Conservation (phyloP, 1,140 invertebrate genomes). For the Zaprionus camerounensis region DNA sequence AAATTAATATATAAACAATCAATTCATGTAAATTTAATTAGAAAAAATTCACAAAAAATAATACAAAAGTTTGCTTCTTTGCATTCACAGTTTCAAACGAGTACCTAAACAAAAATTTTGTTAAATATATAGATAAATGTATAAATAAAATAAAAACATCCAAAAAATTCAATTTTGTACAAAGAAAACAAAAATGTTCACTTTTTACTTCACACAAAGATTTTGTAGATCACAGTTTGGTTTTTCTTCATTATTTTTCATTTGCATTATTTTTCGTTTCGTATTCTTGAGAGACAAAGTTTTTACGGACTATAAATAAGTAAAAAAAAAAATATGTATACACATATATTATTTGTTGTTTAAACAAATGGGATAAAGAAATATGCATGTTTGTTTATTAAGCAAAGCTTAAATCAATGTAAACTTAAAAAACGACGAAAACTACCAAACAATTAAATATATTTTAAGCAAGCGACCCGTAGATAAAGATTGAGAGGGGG, state of each 20-base stretch:
- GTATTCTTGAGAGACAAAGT: constrained; percentile 44
- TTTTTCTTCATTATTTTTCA: constrained; percentile 50
- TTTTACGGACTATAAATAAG: constrained; percentile 21
- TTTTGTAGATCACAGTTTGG: constrained; percentile 82
- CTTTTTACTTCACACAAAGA: constrained; percentile 63
- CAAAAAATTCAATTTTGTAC: constrained; percentile 79
- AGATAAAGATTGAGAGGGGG: neutral
- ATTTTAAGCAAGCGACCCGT: constrained; percentile 9
- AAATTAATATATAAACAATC: constrained; percentile 64
- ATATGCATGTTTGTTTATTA: constrained; percentile 24
- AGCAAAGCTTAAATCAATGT: constrained; percentile 17
- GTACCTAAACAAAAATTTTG: constrained; percentile 78
- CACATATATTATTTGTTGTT: constrained; percentile 8
- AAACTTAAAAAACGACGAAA: constrained; percentile 22
- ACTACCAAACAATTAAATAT: constrained; percentile 26
- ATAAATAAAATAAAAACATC: constrained; percentile 73
- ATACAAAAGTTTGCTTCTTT: constrained; percentile 70
- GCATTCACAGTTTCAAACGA: constrained; percentile 63
- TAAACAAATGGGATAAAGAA: constrained; percentile 33
- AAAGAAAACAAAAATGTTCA: constrained; percentile 68
- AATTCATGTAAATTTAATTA: constrained; percentile 40
- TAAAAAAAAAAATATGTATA: constrained; percentile 18
- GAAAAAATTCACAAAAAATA: constrained; percentile 72
- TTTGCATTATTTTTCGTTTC: constrained; percentile 80
- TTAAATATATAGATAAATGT: constrained; percentile 36